Evolutionary conservation across 2,888 invertebrate genomes (phyloP), one percentile per base, ranked within the genome.

Genomic region (Hybos culiciformis): DNA sequence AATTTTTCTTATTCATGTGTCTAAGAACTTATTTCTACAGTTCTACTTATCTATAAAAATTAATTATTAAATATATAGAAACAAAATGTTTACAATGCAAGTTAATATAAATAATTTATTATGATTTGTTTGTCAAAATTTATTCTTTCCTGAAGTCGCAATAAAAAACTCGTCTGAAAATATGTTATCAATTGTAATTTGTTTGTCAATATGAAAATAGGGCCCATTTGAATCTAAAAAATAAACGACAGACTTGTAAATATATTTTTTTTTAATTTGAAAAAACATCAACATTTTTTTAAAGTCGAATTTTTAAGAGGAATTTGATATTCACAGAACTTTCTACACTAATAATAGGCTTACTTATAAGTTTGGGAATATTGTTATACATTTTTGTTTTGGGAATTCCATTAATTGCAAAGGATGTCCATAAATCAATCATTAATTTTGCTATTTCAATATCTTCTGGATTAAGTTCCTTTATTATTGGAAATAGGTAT

Each of bases 401-500:
- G n/a, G n/a, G n/a, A n/a, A n/a, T n/a, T n/a, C 66, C 67, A 8
- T 48, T 48, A 12, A 52, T 58, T 21, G 62, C 66, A 52, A 67
- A 67, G 12, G 63, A 63, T 5, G 66, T 63, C 67, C 68, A 68
- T 34, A 66, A 31, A 3, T 61, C 56, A 6, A 73, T 59, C 66
- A 74, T 67, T 46, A 60, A 61, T 34, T 64, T 60, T 2, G 70
- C 65, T 40, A 72, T 57, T 34, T 51, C 42, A 2, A 54, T 55
- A 42, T 70, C 70, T 5, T 49, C 45, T 3, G 48, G 51, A 44
- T 61, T 62, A 19, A 70, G 51, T 1, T 49, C 44, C 38, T 61
- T 59, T 1, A 59, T 61, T 34, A 12, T 12, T 11, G 59, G 54
- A 55, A 75, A 77, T n/a, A 76, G 50, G 51, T 76, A 73, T n/a